Evolutionary conservation across 2,113 vertebrate genomes (phyloP).

Genomic region (Sceloporus tristichus): DNA sequence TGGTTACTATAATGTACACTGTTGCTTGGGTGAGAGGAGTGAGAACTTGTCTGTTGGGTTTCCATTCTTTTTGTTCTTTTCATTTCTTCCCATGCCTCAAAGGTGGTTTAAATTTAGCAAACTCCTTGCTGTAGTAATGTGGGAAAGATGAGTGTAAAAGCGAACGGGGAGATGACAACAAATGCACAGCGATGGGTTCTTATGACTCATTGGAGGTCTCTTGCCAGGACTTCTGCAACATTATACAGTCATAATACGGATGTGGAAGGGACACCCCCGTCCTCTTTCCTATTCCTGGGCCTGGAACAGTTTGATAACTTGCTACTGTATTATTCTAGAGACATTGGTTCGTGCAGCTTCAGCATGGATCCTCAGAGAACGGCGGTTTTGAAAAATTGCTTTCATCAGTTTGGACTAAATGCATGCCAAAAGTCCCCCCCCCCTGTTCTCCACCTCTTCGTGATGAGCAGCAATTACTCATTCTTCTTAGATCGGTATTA

Average conservation of each 20-base stretch:
- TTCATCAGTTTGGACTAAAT: fast-evolving
- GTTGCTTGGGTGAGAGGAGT: background rate
- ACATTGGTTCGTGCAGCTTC: background rate
- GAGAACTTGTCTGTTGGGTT: background rate
- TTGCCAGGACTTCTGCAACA: background rate
- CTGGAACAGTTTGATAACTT: background rate
- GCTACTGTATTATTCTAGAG: fast-evolving
- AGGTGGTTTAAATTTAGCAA: background rate
- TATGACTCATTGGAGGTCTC: background rate
- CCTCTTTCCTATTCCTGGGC: background rate
- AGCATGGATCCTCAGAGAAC: fast-evolving
- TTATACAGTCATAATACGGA: fast-evolving
- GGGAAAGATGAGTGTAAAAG: background rate
- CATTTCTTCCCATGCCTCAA: background rate
- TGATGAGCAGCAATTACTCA: fast-evolving
- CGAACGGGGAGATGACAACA: too few relatives aligned
- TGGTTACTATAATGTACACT: background rate
- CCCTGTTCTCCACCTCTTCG: background rate
- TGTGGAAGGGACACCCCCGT: background rate
- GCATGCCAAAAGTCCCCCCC: fast-evolving
- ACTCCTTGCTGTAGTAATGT: background rate
- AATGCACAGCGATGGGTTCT: background rate
- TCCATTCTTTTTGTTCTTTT: background rate
- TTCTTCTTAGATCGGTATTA: fast-evolving
- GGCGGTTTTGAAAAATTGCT: background rate